These are phyloP conservation scores for Uloborus diversus DNA, from an alignment of 1,140 invertebrate genomes.

Conservation along the genomic window DNA sequence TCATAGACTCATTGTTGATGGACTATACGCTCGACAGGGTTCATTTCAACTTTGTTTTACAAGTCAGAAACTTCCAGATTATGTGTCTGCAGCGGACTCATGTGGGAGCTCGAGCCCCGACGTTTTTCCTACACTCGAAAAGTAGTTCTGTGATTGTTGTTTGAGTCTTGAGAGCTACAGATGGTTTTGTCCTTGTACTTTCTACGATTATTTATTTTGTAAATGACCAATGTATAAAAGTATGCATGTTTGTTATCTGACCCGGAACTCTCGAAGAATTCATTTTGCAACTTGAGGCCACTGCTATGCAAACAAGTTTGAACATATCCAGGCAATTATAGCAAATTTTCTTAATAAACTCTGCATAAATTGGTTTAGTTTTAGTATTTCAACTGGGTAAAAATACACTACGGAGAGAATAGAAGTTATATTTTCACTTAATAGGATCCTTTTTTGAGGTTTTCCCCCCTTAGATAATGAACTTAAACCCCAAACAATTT, in stretches of 20 bases:
- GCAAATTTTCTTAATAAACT: too few relatives aligned
- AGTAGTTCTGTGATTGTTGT: constrained; percentile 33
- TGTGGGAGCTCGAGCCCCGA: not conserved
- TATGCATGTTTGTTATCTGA: not conserved
- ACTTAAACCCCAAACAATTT: too few relatives aligned
- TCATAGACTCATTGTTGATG: constrained; percentile 37
- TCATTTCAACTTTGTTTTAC: constrained; percentile 2
- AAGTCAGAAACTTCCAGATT: not conserved
- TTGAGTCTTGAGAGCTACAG: constrained; percentile 4
- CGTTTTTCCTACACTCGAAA: not conserved
- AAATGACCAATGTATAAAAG: constrained; percentile 45
- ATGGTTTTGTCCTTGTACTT: not conserved
- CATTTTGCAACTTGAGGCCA: too few relatives aligned
- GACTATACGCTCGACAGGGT: constrained; percentile 12
- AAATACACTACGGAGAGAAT: too few relatives aligned
- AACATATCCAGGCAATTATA: too few relatives aligned
- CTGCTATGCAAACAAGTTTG: too few relatives aligned
- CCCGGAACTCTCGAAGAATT: too few relatives aligned
- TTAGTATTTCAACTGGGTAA: too few relatives aligned
- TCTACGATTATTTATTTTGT: constrained; percentile 51
- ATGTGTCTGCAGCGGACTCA: not conserved
- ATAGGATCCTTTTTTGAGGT: too few relatives aligned
- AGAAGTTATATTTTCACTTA: too few relatives aligned
- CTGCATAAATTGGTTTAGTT: too few relatives aligned
- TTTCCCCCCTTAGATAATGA: too few relatives aligned